A percentile compares a stretch with the other conserved stretches of the same genome.
Evolutionary conservation across 2,888 invertebrate genomes (phyloP).

Genomic region (Melangyna quadrimaculata): DNA sequence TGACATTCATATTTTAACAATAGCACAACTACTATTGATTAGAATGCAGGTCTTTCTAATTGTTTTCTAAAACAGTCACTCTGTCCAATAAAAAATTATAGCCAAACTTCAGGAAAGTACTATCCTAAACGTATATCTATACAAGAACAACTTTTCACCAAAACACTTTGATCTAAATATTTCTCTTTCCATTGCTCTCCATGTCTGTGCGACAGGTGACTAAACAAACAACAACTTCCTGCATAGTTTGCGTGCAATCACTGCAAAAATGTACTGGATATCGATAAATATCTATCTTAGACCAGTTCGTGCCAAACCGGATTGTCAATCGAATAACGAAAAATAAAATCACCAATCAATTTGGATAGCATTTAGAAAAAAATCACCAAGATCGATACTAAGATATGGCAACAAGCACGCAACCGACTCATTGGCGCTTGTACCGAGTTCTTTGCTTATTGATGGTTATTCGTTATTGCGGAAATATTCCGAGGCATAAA

Average conservation of each 20-base stretch:
- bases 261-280: constrained; percentile 30
- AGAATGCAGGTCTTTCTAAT: too few relatives aligned
- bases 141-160: not conserved
- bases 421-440: constrained; percentile 49
- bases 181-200: not conserved
- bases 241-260: constrained; percentile 25
- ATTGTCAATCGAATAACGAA: constrained; percentile 29
- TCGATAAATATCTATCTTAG: constrained; percentile 23
- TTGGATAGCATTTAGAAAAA: constrained; percentile 19
- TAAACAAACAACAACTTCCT: not conserved
- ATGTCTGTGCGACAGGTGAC: not conserved
- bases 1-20: too few relatives aligned
- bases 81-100: too few relatives aligned
- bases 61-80: too few relatives aligned
- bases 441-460: not conserved
- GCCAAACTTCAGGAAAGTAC: too few relatives aligned
- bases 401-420: constrained; percentile 52
- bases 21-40: too few relatives aligned
- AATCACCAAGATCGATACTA: not conserved
- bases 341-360: constrained; percentile 11
- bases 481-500: not conserved
- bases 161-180: constrained; percentile 18
- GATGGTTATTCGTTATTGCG: not conserved
- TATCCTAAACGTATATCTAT: too few relatives aligned
- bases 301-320: not conserved